Percentiles rank a stretch among this genome's conserved stretches.
Evolutionary conservation across 1,140 invertebrate genomes (phyloP).

Genomic region (Zeugodacus cucurbitae): DNA sequence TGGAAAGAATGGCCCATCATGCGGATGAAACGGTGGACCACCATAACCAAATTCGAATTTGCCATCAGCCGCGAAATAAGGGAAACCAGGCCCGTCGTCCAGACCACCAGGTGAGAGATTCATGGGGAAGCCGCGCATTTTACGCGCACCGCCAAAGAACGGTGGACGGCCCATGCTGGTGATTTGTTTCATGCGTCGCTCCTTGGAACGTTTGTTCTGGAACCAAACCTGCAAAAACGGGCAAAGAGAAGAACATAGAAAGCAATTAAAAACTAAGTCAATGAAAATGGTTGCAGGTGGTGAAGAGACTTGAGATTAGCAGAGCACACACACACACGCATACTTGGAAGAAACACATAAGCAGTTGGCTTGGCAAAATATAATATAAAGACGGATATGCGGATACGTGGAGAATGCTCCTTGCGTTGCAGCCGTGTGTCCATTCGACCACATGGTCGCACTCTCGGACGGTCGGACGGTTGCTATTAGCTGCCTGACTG

Average conservation of each 20-base stretch:
- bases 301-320: background rate
- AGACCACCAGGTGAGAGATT: constrained; percentile 86
- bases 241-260: background rate
- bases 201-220: constrained; percentile 98
- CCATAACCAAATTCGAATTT: constrained; percentile 92
- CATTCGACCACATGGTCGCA: background rate
- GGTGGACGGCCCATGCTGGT: constrained; percentile 92
- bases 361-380: background rate
- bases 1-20: constrained; percentile 85
- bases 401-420: background rate
- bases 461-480: background rate
- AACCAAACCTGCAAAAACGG: constrained; percentile 99
- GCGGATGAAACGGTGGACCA: constrained; percentile 85
- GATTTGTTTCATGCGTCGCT: constrained; percentile 90
- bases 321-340: background rate
- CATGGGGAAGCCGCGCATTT: constrained; percentile 90
- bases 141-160: constrained; percentile 88
- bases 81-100: constrained; percentile 85
- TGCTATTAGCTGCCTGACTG: background rate
- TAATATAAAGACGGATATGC: background rate
- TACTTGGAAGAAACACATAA: background rate
- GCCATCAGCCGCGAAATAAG: constrained; percentile 85
- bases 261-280: constrained; percentile 7
- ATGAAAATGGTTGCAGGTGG: background rate
- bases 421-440: background rate